Evolutionary conservation across 2,888 invertebrate genomes (phyloP).

Genomic region (Panopea generosa): DNA sequence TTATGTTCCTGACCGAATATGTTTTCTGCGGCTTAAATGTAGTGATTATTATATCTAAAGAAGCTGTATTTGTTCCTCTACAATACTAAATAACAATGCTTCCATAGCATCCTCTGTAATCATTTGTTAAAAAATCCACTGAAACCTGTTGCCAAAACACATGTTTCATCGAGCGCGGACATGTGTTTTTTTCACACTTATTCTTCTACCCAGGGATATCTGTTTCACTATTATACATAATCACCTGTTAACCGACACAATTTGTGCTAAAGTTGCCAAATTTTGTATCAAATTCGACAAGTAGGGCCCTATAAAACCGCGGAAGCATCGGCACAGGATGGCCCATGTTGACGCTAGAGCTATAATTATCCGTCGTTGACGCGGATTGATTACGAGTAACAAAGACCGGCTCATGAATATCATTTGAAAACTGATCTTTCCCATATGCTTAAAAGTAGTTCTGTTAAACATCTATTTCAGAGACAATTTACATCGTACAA

Average conservation of each 20-base stretch:
- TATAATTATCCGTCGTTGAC: conserved; percentile 41
- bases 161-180: conserved; percentile 19
- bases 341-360: conserved; percentile 9
- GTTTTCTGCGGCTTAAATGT: too few species aligned
- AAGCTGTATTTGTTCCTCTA: too few species aligned
- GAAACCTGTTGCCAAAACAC: conserved; percentile 19
- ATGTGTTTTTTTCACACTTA: conserved; percentile 41
- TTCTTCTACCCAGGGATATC: conserved; percentile 50
- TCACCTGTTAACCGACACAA: conserved; percentile 47
- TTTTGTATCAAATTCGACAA: conserved; percentile 47
- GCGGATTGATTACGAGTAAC: conserved; percentile 12
- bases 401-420: conserved; percentile 11
- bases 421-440: conserved; percentile 45
- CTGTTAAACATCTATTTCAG: conserved; percentile 31
- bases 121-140: too few species aligned
- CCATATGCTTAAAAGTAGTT: conserved; percentile 45
- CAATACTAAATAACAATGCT: too few species aligned
- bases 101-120: too few species aligned
- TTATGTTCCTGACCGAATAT: too few species aligned
- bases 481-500: conserved; percentile 34
- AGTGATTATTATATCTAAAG: too few species aligned
- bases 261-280: conserved; percentile 52
- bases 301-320: conserved; percentile 39
- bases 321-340: conserved; percentile 18
- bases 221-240: conserved; percentile 46